Evolutionary conservation across 2,888 invertebrate species (phyloP), one percentile per base, ranked within the genome.

Genomic region (Spodoptera exigua): DNA sequence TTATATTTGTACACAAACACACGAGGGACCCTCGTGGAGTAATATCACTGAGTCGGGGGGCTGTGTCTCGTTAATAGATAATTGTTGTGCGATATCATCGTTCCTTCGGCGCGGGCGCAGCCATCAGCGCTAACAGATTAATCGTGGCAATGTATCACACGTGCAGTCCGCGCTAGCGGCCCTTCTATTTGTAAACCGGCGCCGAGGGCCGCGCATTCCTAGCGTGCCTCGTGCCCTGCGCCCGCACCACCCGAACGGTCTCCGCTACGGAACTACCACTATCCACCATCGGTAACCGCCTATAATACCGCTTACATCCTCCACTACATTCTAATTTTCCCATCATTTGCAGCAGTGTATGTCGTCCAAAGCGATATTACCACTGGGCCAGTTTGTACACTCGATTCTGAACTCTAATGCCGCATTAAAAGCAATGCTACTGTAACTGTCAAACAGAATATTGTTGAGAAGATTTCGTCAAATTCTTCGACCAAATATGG

Each of bases 131-230:
- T 88, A 91, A 91, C 89, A 89, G 90, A 91, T 90, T 88, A 89
- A 91, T 92, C 88, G 89, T 86, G 82, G 89, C 89, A 84, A 92
- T 91, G 90, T 89, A 91, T 91, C 88, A 92, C 92, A 91, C 91
- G 91, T 91, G 93, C 90, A 90, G 89, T 87, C 85, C 85, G 87
- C 84, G 83, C 88, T 89, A 87, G 90, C 87, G 90, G 92, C 91
- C 92, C 92, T 93, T 93, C 92, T 93, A 93, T 93, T 92, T 93
- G 93, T 93, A 92, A 92, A 91, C 92, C 89, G 92, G 93, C 92
- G 92, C 91, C 91, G 91, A 89, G 90, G 91, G 92, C 91, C 89
- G 87, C 87, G 86, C 93, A 93, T 93, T 93, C 93, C 92, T 82
- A 79, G 87, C 92, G 81, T 89, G 89, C 89, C 90, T 88, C 88